These are phyloP conservation scores for Hesperia comma DNA, from an alignment of 2,888 invertebrate species.

Conservation along the genomic window DNA sequence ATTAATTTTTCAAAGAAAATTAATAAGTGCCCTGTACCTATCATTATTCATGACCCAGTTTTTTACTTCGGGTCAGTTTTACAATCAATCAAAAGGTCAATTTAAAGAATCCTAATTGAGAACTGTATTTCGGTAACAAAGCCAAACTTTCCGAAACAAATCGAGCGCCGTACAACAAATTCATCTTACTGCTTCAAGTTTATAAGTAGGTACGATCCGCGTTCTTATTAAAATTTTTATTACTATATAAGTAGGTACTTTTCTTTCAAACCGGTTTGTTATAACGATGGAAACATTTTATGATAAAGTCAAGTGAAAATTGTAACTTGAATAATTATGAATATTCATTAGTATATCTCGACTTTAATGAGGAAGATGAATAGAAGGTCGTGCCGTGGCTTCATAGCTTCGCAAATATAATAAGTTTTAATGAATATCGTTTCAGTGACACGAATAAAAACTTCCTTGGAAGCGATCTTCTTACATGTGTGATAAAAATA, in stretches of 20 bases:
- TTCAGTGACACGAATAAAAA: slow-evolving; percentile 12
- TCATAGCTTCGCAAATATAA: slow-evolving; percentile 27
- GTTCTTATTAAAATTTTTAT: neutral
- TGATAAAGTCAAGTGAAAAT: slow-evolving; percentile 27
- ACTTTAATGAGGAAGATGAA: slow-evolving; percentile 30
- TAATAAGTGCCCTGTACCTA: too few species aligned
- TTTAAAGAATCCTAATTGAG: too few species aligned
- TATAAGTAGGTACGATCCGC: neutral
- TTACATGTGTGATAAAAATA: neutral
- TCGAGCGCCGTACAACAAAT: neutral
- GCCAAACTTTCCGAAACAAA: too few species aligned
- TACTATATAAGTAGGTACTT: too few species aligned
- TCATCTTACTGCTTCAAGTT: neutral
- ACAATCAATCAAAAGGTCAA: too few species aligned
- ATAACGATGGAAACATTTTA: slow-evolving; percentile 15
- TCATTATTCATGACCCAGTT: too few species aligned
- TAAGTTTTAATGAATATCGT: slow-evolving; percentile 24
- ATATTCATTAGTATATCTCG: slow-evolving; percentile 31
- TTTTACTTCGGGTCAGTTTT: too few species aligned
- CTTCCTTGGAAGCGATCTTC: neutral
- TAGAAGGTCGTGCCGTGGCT: slow-evolving; percentile 22
- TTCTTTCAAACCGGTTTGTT: slow-evolving; percentile 5
- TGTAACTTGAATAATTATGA: slow-evolving; percentile 30
- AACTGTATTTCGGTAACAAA: too few species aligned
- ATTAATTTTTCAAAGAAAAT: too few species aligned